Evolutionary conservation across 1,140 invertebrate genomes (phyloP).

Genomic region (Holcopasites calliopsidis): DNA sequence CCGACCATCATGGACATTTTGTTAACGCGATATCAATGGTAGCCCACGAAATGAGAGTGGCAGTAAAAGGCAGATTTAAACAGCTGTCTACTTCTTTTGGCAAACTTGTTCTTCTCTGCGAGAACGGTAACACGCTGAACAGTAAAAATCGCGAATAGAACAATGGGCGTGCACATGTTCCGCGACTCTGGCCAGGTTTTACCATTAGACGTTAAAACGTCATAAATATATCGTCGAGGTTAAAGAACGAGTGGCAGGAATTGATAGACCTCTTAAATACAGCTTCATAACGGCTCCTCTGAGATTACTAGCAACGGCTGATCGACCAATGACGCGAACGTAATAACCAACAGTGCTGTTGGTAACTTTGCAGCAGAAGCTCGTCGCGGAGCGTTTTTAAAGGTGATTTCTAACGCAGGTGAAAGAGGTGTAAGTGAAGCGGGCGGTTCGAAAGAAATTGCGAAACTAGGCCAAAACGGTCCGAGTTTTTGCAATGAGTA

Average conservation of each 20-base stretch:
- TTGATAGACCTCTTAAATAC: background rate
- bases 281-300: background rate
- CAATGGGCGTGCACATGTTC: background rate
- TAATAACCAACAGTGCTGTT: background rate
- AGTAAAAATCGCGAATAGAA: constrained; percentile 14
- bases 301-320: background rate
- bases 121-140: background rate
- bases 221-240: no score
- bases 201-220: no score
- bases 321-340: background rate
- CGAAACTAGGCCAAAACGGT: background rate
- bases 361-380: background rate
- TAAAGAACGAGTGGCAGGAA: background rate
- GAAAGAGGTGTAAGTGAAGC: background rate
- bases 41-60: background rate
- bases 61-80: background rate
- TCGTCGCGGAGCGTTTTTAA: background rate
- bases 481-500: background rate
- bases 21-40: background rate
- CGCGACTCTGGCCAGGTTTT: background rate
- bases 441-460: background rate
- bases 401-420: background rate
- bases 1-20: background rate
- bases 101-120: no score
- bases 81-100: no score